phyloP scores from a whole-genome alignment of 2,797 vertebrate species.

The Octomys mimax region DNA sequence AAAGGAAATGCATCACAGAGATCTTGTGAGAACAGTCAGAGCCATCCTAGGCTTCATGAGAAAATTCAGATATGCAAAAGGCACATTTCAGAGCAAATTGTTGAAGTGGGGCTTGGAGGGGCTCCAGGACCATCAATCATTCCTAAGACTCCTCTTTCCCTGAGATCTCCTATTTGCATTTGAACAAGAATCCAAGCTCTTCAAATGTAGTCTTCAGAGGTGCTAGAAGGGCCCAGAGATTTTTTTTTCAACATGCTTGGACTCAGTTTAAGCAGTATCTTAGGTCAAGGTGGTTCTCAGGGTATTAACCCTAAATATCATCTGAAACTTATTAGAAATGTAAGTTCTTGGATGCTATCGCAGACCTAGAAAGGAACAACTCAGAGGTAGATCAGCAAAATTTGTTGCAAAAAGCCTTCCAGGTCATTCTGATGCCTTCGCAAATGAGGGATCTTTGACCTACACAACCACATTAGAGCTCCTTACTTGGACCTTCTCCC shows the following conservation, averaged over 20 bases:
- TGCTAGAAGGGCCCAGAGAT: background rate
- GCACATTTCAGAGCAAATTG: background rate
- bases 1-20: background rate
- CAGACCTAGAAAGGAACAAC: background rate
- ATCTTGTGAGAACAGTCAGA: background rate
- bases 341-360: background rate
- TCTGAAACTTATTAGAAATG: background rate
- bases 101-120: background rate
- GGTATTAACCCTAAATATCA: background rate
- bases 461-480: background rate
- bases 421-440: background rate
- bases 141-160: background rate
- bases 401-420: background rate
- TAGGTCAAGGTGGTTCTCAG: background rate
- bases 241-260: background rate
- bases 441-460: background rate
- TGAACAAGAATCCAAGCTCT: background rate
- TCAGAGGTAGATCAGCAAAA: background rate
- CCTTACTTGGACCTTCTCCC: background rate
- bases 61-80: background rate
- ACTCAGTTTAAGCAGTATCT: conserved; percentile 2
- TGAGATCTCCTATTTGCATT: background rate
- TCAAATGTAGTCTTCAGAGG: background rate
- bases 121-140: background rate
- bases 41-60: background rate